Conservation (phyloP, 2,113 vertebrate genomes). For the Willisornis vidua region DNA sequence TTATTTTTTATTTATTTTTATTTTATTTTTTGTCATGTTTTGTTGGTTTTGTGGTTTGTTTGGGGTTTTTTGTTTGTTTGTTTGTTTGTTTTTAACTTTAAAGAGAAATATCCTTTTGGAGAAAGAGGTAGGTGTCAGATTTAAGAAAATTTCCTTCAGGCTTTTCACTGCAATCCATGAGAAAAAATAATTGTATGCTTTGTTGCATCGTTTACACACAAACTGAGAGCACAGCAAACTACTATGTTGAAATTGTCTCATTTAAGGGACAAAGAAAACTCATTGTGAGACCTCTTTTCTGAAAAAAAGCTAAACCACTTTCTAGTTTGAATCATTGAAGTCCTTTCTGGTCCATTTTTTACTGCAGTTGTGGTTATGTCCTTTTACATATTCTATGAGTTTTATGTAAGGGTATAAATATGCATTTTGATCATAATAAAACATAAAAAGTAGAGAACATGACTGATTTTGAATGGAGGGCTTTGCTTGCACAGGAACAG, state of each 20-base stretch:
- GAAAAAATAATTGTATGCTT: conserved; percentile 63
- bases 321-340: neutral
- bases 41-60: neutral
- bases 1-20: too few species aligned
- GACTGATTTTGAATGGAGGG: neutral
- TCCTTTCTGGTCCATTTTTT: conserved; percentile 2
- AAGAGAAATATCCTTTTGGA: conserved; percentile 31
- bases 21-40: neutral
- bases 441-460: neutral
- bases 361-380: neutral
- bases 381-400: conserved; percentile 9
- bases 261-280: conserved; percentile 54
- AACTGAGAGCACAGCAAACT: conserved; percentile 55
- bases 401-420: conserved; percentile 35
- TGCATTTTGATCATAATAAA: conserved; percentile 2
- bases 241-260: conserved; percentile 52
- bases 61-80: neutral
- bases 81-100: neutral
- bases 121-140: conserved; percentile 40
- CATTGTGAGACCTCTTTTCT: neutral
- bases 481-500: neutral
- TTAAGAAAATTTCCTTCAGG: conserved; percentile 58
- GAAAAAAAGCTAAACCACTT: neutral
- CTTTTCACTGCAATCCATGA: conserved; percentile 37
- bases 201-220: conserved; percentile 60